phyloP scores from a whole-genome alignment of 2,888 invertebrate genomes.

The Microctonus hyperodae region DNA sequence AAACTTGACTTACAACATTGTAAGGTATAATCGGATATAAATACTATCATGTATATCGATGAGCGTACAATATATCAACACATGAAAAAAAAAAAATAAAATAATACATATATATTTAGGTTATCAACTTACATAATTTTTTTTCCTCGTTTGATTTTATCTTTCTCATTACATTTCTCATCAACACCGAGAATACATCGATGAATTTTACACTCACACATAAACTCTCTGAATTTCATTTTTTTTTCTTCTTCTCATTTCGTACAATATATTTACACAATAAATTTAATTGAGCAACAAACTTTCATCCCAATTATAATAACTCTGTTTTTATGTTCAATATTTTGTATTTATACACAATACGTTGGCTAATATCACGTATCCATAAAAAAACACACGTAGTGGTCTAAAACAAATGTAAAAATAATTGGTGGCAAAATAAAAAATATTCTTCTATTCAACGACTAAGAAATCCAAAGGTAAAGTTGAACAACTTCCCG shows the following conservation, averaged over 20 bases:
- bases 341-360: neutral
- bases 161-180: neutral
- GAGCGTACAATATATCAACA: neutral
- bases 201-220: neutral
- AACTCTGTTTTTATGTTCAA: neutral
- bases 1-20: neutral
- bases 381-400: conserved; percentile 1
- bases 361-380: neutral
- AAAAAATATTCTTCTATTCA: neutral
- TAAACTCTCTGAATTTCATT: neutral
- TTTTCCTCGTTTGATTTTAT: neutral
- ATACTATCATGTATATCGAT: neutral
- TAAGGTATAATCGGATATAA: neutral
- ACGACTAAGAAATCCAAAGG: neutral
- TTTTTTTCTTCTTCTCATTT: neutral
- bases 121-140: neutral
- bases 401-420: neutral
- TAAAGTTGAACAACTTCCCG: conserved; percentile 48
- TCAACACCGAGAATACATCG: neutral
- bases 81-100: neutral
- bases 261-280: neutral
- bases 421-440: neutral
- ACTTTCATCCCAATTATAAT: neutral
- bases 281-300: neutral
- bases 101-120: neutral